Conservation (phyloP, 2,797 vertebrate species). For the Platalea minor region DNA sequence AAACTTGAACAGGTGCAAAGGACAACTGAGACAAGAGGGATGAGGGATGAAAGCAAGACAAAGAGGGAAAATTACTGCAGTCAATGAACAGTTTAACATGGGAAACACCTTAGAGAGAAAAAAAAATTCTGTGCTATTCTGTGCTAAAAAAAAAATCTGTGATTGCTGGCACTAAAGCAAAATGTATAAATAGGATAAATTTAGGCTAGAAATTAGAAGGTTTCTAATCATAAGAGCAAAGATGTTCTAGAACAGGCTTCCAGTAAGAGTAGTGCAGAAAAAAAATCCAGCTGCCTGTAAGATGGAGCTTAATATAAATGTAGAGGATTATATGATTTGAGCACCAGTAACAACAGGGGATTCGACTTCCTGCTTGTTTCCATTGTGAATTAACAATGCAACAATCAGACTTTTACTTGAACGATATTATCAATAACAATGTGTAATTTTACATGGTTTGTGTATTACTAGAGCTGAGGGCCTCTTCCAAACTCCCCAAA, state of each 20-base stretch:
- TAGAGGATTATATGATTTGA: neutral
- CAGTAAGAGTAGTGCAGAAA: neutral
- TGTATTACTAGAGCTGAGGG: neutral
- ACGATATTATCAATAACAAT: neutral
- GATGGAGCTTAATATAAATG: neutral
- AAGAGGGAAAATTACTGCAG: neutral
- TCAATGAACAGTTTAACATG: neutral
- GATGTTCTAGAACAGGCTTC: neutral
- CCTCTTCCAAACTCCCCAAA: neutral
- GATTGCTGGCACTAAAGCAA: neutral
- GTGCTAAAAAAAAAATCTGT: neutral
- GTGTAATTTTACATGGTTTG: neutral
- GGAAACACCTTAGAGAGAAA: neutral
- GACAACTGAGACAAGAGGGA: neutral
- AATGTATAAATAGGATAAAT: neutral
- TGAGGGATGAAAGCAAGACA: neutral
- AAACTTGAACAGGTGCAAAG: neutral
- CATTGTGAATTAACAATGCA: conserved; percentile 39
- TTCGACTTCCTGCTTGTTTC: conserved; percentile 6
- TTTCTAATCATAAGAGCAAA: neutral
- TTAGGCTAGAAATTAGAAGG: neutral
- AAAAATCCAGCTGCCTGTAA: neutral
- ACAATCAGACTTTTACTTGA: conserved; percentile 29
- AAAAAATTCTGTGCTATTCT: neutral
- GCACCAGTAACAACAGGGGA: neutral